Evolutionary conservation across 2,888 invertebrate genomes (phyloP).

Genomic region (Coleophora flavipennella): DNA sequence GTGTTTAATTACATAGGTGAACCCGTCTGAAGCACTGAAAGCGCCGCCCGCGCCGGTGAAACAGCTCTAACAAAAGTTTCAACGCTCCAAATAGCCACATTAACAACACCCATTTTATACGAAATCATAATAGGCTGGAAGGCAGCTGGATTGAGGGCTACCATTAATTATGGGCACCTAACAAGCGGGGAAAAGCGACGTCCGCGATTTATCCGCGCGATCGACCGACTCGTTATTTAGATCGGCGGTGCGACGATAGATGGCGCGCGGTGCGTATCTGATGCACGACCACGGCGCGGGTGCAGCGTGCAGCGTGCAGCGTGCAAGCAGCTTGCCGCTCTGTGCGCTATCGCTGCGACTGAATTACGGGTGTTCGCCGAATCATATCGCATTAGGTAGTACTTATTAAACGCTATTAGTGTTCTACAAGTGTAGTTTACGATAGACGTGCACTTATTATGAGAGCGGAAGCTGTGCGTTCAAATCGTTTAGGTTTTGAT

Average conservation of each 20-base stretch:
- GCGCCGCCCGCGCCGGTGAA: not conserved
- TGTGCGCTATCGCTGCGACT: slow-evolving; percentile 15
- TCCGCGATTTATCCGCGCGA: slow-evolving; percentile 52
- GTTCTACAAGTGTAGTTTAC: too few relatives aligned
- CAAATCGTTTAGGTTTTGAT: too few relatives aligned
- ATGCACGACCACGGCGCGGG: slow-evolving; percentile 46
- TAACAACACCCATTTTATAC: slow-evolving; percentile 19
- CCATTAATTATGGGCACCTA: slow-evolving; percentile 60
- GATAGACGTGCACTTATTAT: too few relatives aligned
- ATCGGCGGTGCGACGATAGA: slow-evolving; percentile 58
- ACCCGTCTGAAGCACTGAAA: too few relatives aligned
- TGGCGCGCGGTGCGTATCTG: slow-evolving; percentile 53
- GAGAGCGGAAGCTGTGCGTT: too few relatives aligned
- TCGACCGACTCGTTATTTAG: slow-evolving; percentile 58
- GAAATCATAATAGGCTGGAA: slow-evolving; percentile 22
- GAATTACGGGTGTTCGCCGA: slow-evolving; percentile 22
- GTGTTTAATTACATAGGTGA: too few relatives aligned
- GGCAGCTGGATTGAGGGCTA: slow-evolving; percentile 40
- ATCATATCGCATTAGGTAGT: slow-evolving; percentile 23
- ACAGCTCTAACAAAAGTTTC: not conserved
- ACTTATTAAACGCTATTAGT: too few relatives aligned
- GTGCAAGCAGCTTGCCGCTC: too few relatives aligned
- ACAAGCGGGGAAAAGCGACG: slow-evolving; percentile 52
- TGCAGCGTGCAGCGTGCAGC: slow-evolving; percentile 19
- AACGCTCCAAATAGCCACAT: slow-evolving; percentile 9